phyloP scores from a whole-genome alignment of 2,888 invertebrate species.

The Tryphoninae sp. region DNA sequence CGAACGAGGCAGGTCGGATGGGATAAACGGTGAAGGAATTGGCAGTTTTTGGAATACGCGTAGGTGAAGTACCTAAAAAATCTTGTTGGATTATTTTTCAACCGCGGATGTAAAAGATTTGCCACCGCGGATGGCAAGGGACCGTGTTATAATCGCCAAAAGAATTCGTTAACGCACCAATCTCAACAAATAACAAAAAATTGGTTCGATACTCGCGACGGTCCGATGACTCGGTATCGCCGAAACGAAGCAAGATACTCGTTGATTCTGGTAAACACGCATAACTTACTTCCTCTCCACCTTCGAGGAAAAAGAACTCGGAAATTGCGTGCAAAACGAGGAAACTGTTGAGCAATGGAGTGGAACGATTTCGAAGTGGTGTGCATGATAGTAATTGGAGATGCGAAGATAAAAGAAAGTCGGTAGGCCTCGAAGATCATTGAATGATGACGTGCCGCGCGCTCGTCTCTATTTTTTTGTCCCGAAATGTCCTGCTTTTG shows the following conservation, averaged over 20 bases:
- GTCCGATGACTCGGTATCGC: slow-evolving; percentile 15
- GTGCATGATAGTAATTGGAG: background rate
- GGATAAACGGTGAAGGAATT: slow-evolving; percentile 39
- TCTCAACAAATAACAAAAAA: slow-evolving; percentile 9
- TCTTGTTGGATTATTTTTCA: slow-evolving; percentile 10
- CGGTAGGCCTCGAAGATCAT: slow-evolving; percentile 50
- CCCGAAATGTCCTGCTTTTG: slow-evolving; percentile 72
- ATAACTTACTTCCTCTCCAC: slow-evolving; percentile 63
- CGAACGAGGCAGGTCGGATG: slow-evolving; percentile 27
- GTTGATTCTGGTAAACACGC: slow-evolving; percentile 46
- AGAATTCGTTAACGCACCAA: slow-evolving; percentile 14
- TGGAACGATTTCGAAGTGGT: no score
- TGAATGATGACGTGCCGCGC: slow-evolving; percentile 41
- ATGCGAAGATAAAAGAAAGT: slow-evolving; percentile 19
- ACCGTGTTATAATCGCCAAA: slow-evolving; percentile 10
- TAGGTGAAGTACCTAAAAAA: slow-evolving; percentile 36
- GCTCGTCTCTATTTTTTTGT: slow-evolving; percentile 70
- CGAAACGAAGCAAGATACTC: slow-evolving; percentile 11
- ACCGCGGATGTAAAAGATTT: background rate
- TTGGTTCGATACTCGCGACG: slow-evolving; percentile 29
- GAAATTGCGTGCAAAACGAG: slow-evolving; percentile 23
- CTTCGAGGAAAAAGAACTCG: slow-evolving; percentile 16
- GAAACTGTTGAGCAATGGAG: slow-evolving; percentile 3
- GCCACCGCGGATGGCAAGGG: slow-evolving; percentile 12
- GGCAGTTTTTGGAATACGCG: slow-evolving; percentile 24